Evolutionary conservation across 2,888 invertebrate species (phyloP).

Genomic region (Drosophila niveifrons): DNA sequence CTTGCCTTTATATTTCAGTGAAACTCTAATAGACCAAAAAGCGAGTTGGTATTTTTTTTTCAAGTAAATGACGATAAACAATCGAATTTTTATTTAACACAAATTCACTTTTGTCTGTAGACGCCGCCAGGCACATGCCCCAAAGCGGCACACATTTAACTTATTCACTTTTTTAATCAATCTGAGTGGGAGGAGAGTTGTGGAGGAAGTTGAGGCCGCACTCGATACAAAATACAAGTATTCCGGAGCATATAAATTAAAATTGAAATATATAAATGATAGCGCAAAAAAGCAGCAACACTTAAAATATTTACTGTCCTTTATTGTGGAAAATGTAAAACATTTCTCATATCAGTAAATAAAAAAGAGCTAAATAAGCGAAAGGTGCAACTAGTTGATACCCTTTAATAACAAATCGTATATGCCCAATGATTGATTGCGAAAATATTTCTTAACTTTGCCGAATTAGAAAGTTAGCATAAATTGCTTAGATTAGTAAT

Average conservation of each 20-base stretch:
- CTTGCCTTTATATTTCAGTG: not conserved
- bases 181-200: not conserved
- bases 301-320: slow-evolving; percentile 74
- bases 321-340: slow-evolving; percentile 73
- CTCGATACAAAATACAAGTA: slow-evolving; percentile 25
- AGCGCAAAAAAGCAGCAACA: slow-evolving; percentile 52
- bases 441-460: not conserved
- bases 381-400: not conserved
- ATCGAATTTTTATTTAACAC: slow-evolving; percentile 23
- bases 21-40: not conserved
- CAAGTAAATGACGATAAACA: slow-evolving; percentile 26
- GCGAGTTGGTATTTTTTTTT: slow-evolving; percentile 18
- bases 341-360: slow-evolving; percentile 59
- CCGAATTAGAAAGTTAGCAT: not conserved
- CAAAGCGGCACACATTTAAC: slow-evolving; percentile 40
- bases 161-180: slow-evolving; percentile 53
- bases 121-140: slow-evolving; percentile 9
- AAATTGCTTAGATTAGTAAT: not conserved
- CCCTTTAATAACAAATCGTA: not conserved
- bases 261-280: slow-evolving; percentile 75
- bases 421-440: not conserved
- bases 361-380: not conserved
- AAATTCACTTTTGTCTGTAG: slow-evolving; percentile 28
- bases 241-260: slow-evolving; percentile 74
- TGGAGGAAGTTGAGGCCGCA: not conserved